These are phyloP conservation scores for Tragelaphus buxtoni DNA, from an alignment of 2,113 vertebrate species.

Conservation along the genomic window DNA sequence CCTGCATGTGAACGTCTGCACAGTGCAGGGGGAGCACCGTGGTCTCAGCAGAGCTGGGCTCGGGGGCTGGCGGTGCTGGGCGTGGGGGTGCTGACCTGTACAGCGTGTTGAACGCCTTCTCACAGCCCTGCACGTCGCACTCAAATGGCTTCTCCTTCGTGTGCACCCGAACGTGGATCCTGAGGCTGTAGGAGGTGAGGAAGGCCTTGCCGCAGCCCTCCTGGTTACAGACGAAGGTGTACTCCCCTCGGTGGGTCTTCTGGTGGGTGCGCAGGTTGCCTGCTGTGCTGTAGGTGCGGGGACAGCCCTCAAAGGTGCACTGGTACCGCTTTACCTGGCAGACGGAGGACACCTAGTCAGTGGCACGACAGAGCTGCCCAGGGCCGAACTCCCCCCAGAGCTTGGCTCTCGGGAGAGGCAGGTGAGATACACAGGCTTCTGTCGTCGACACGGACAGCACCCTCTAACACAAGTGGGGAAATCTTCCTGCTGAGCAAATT, in stretches of 20 bases:
- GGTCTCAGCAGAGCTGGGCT: background rate
- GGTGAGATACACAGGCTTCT: background rate
- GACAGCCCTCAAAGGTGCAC: slow-evolving; percentile 98
- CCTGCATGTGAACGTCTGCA: background rate
- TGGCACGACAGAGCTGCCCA: background rate
- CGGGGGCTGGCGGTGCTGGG: rapidly evolving
- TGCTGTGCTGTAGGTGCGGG: slow-evolving; percentile 97
- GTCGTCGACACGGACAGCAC: background rate
- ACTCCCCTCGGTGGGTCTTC: slow-evolving; percentile 97
- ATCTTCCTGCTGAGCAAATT: background rate
- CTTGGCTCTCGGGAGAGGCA: background rate
- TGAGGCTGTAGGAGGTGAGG: slow-evolving; percentile 98
- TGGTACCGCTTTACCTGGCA: slow-evolving; percentile 96
- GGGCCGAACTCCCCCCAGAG: background rate
- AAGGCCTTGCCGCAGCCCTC: slow-evolving; percentile 99
- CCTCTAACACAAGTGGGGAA: background rate
- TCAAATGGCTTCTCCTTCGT: slow-evolving; percentile 99
- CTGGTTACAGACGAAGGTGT: slow-evolving; percentile 98
- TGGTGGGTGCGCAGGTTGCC: slow-evolving; percentile 98
- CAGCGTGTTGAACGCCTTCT: slow-evolving; percentile 97
- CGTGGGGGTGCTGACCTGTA: slow-evolving; percentile 85
- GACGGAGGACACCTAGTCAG: slow-evolving; percentile 39
- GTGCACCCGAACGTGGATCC: slow-evolving; percentile 97
- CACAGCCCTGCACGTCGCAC: slow-evolving; percentile 97
- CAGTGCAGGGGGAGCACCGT: background rate